Evolutionary conservation across 2,113 vertebrate genomes (phyloP).

Genomic region (Ictalurus punctatus): DNA sequence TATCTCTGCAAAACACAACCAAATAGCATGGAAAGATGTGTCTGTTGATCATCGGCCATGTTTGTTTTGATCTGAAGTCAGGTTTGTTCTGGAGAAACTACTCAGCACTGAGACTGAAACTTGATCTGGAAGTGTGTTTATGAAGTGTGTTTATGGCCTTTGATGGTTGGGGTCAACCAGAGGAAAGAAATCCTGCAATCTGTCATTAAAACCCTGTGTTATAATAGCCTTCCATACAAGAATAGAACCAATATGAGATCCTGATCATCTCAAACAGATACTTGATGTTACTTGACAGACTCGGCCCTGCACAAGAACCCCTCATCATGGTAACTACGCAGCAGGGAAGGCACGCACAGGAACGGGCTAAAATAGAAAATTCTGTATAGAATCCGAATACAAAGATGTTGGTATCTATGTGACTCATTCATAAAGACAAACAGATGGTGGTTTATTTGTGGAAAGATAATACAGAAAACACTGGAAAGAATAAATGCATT

Average conservation of each 20-base stretch:
- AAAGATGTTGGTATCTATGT: neutral
- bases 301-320: neutral
- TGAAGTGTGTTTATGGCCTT: no score
- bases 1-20: neutral
- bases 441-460: neutral
- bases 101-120: neutral
- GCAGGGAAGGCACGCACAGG: neutral
- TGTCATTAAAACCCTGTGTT: neutral
- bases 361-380: neutral
- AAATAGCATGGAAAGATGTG: neutral
- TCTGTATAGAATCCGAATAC: neutral
- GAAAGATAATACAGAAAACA: neutral
- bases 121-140: neutral
- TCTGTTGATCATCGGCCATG: neutral
- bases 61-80: neutral
- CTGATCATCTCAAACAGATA: neutral
- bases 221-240: neutral
- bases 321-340: neutral
- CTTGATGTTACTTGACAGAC: neutral
- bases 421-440: conserved; percentile 5
- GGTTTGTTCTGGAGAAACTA: neutral
- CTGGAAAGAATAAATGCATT: neutral
- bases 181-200: neutral
- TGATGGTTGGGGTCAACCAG: neutral
- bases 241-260: neutral